Evolutionary conservation across 2,797 vertebrate genomes (phyloP), one percentile per base, ranked within the genome.

Genomic region (Sebastes hubbsi): DNA sequence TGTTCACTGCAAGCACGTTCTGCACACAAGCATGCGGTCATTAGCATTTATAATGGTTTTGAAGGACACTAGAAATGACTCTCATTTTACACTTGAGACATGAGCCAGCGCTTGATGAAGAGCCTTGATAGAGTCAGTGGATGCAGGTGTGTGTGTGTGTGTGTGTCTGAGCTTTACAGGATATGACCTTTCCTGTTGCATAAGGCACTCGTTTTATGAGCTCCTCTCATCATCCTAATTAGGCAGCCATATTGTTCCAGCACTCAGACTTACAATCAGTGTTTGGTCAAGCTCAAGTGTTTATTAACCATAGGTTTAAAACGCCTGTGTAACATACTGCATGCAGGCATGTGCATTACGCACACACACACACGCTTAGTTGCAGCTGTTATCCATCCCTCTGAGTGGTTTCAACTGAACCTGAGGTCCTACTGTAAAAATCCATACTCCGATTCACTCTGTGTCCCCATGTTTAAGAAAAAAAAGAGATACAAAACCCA

Each of bases 211-310:
- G 12, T 83, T 27, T 81, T 67, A 77, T 77, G 66, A 77, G 78
- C 62, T 78, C 49, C 64, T 76, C 77, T 84, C 75, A 67, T 75
- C 60, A 68, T 68, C 63, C 70, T 87, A 84, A 91, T 91, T 81
- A 87, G 68, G 54, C 42, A 70, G 66, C 64, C 64, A 52, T 58
- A 75, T 46, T 89, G 68, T 87, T 84, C 72, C 56, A 61, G 27
- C 62, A 49, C 75, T 81, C 52, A 72, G 29, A 75, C 12, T 79
- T 64, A 42, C 27, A 80, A 86, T 83, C 67, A 78, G 56, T 30
- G 65, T 67, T 82, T 76, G 56, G 36, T 82, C 29, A 32, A 71
- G 80, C 86, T 82, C 56, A 77, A 86, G 58, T 74, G 72, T 85
- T 80, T 69, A 81, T 75, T 78, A 80, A 76, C 80, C 46, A 61